A percentile compares a stretch with the other conserved stretches of the same genome.
Evolutionary conservation across 2,888 invertebrate species (phyloP).

Genomic region (Pterostichus madidus): DNA sequence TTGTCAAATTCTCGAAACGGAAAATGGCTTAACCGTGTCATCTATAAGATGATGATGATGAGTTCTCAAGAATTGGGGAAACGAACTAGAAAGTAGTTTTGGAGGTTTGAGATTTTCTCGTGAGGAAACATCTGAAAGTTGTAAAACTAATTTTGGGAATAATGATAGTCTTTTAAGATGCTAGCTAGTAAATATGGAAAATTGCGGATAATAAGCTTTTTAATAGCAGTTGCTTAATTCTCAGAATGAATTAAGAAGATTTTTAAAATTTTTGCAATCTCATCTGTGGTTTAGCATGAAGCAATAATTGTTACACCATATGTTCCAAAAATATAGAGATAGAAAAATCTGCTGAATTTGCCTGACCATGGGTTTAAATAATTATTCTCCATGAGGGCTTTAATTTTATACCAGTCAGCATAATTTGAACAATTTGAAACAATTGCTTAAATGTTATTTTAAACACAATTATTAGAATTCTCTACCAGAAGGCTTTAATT

Average conservation of each 20-base stretch:
- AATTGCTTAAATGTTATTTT: no score
- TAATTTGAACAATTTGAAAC: no score
- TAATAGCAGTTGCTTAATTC: conserved; percentile 13
- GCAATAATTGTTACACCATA: no score
- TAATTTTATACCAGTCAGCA: no score
- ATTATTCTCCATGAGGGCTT: no score
- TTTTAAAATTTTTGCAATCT: no score
- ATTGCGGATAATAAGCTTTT: conserved; percentile 17
- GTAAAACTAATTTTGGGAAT: conserved; percentile 18
- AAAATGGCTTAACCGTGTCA: conserved; percentile 2
- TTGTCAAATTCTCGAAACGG: conserved; percentile 50
- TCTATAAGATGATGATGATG: neutral
- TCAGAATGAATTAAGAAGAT: neutral
- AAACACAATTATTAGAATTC: no score
- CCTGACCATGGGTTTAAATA: no score
- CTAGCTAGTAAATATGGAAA: conserved; percentile 1
- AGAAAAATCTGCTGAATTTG: no score
- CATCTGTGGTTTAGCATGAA: no score
- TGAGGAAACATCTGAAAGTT: neutral
- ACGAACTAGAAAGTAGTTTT: conserved; percentile 27
- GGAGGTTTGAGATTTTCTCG: conserved; percentile 8
- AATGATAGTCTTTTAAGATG: neutral
- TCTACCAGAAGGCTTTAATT: no score
- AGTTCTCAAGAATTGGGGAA: conserved; percentile 28
- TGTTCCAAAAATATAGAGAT: no score